phyloP scores from a whole-genome alignment of 2,888 invertebrate genomes.

The Fissipunctia ypsillon region DNA sequence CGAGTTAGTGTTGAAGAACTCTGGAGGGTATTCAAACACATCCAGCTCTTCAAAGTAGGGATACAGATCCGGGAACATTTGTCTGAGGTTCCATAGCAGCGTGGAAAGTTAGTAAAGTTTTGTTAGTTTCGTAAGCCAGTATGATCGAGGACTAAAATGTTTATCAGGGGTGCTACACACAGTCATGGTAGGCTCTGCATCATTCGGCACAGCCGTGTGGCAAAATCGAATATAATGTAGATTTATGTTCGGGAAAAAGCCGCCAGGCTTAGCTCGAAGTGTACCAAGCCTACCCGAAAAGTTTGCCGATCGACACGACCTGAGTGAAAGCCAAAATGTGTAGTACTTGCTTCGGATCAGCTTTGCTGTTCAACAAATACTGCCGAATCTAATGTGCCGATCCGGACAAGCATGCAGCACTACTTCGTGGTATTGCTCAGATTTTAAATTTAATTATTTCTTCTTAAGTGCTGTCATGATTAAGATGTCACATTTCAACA shows the following conservation, averaged over 20 bases:
- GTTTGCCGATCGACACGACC: background rate
- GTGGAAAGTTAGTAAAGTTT: constrained; percentile 71
- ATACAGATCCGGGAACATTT: constrained; percentile 82
- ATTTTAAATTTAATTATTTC: too few relatives aligned
- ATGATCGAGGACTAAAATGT: background rate
- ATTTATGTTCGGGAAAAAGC: too few relatives aligned
- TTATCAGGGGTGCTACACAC: background rate
- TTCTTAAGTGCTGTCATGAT: background rate
- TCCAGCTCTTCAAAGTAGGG: constrained; percentile 84
- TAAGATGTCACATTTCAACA: background rate
- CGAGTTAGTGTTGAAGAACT: constrained; percentile 73
- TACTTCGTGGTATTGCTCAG: too few relatives aligned
- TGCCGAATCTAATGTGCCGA: too few relatives aligned
- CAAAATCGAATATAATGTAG: too few relatives aligned
- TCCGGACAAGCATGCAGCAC: background rate
- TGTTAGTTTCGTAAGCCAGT: constrained; percentile 15
- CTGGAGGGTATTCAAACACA: constrained; percentile 81
- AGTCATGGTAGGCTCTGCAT: background rate
- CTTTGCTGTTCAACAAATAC: background rate
- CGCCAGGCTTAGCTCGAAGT: background rate
- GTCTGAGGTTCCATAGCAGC: constrained; percentile 79
- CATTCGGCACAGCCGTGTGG: background rate
- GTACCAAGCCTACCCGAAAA: background rate
- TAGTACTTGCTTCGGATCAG: background rate
- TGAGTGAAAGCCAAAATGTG: background rate